These are phyloP conservation scores for Akabosia matsudoensis DNA, from an alignment of 1,140 invertebrate species.

Conservation along the genomic window DNA sequence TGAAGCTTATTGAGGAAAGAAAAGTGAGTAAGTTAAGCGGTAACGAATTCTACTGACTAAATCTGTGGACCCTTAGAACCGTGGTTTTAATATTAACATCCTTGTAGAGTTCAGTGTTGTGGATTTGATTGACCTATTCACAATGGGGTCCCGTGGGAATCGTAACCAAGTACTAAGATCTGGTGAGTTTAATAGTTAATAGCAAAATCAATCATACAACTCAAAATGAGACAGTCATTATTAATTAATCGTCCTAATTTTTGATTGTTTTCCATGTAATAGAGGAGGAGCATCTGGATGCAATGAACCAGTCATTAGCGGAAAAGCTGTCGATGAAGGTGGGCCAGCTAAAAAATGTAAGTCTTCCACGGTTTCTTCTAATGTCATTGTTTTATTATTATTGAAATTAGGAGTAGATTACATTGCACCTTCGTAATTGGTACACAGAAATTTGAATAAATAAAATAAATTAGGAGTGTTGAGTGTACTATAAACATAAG, in stretches of 20 bases:
- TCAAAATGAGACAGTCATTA: neutral
- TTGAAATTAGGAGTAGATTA: neutral
- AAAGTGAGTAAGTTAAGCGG: too few species aligned
- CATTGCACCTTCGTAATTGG: neutral
- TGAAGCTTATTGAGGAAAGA: too few species aligned
- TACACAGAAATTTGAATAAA: too few species aligned
- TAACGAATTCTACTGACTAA: too few species aligned
- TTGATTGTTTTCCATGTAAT: neutral
- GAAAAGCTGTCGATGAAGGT: slow-evolving; percentile 41
- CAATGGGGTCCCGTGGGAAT: neutral
- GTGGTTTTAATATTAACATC: too few species aligned
- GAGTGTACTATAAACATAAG: too few species aligned
- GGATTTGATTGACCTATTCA: neutral
- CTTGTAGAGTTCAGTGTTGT: too few species aligned
- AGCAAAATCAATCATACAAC: neutral
- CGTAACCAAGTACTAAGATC: neutral
- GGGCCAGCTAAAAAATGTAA: slow-evolving; percentile 42
- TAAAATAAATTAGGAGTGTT: too few species aligned
- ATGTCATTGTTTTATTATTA: neutral
- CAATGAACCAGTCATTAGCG: slow-evolving; percentile 34
- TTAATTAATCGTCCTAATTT: neutral
- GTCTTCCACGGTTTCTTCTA: neutral
- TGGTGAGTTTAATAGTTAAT: neutral
- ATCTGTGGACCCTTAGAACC: too few species aligned
- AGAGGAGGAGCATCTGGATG: slow-evolving; percentile 40